Evolutionary conservation across 2,797 vertebrate species (phyloP), one percentile per base, ranked within the genome.

Genomic region (Salmo trutta): DNA sequence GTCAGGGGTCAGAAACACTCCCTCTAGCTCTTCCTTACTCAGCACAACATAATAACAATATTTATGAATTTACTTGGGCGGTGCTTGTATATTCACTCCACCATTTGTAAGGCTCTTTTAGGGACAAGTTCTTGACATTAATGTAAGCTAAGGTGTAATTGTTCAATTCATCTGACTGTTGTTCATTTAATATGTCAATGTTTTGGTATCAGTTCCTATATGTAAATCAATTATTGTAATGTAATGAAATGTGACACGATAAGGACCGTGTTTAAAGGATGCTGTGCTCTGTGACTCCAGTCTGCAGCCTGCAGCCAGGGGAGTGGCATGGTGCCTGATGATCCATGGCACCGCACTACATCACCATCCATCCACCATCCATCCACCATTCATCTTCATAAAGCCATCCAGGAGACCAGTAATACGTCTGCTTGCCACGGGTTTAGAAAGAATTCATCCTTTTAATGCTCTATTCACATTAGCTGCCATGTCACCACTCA

Each of bases 401-500:
- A 71, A 29, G 27, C 53, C 53, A 52, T 21, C n/a, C 29, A 36
- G 29, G 72, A 73, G 53, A 59, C 72, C 54, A 19, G 16, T 73
- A 14, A 21, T 33, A 33, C 19, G 16, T 17, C 68, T 47, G 15
- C 36, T 47, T 51, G 36, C 36, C 19, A 36, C 1, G 19, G 16
- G 33, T 19, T 66, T 41, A 81, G 79, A 19, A 7, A 41, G 16
- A 47, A 54, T 54, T 62, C 52, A 33, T 56, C 54, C 27, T 59
- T 59, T 31, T 14, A 56, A 56, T 31, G 52, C 36, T 24, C 29
- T 24, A 36, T 74, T 79, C 21, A 51, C 75, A 36, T 36, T 15
- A n/a, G 21, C 54, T 16, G 10, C 51, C 71, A 16, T 59, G 67
- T 77, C 82, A 73, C 79, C 84, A 74, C 59, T n/a, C 56, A 59